Base-by-base conservation (phyloP, 1,140 invertebrate genomes). In the Drosophila nigrodunni region DNA sequence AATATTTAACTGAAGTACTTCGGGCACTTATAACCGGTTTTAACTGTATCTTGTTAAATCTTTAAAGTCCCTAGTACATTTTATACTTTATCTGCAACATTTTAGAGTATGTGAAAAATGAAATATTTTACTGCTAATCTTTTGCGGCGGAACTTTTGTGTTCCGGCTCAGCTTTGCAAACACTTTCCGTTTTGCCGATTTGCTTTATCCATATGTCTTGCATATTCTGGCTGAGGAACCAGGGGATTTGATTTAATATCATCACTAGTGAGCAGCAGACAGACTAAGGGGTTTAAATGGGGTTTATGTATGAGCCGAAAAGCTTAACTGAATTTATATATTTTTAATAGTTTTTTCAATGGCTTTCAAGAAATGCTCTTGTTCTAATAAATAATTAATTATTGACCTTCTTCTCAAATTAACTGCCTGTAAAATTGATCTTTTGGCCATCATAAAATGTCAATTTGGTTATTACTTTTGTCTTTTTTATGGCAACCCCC, bases 41-140 rank as follows among this genome's bases (percentile, higher is more conserved):
- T 7, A 37, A 88, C 82, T 80, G 80, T 77, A 61, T 6, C 25
- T 4, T 18, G 11, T 52, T 44, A 44, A 62, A 50, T 62, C 55
- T 65, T 75, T 75, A 76, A 76, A 72, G 68, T 50, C 68, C 59
- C 21, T 18, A 46, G 50, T 64, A 44, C 55, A 71, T 72, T 76
- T 76, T 72, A 61, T 54, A 71, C 70, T 75, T 59, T 70, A 69
- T 72, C 58, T 69, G 55, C 34, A 50, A 30, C 69, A 52, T 54
- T 79, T 70, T 77, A 52, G 65, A 73, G 80, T 66, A 74, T 74
- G 77, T 74, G 67, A 67, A 87, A 89, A 68, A 78, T 72, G 77
- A 75, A 82, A 75, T 78, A 78, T 89, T 88, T 89, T 78, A 67
- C 74, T 54, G 71, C 77, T 88, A 89, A 88, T 88, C 83, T 88